Evolutionary conservation across 2,113 vertebrate species (phyloP).

Genomic region (Charadrius vociferus): DNA sequence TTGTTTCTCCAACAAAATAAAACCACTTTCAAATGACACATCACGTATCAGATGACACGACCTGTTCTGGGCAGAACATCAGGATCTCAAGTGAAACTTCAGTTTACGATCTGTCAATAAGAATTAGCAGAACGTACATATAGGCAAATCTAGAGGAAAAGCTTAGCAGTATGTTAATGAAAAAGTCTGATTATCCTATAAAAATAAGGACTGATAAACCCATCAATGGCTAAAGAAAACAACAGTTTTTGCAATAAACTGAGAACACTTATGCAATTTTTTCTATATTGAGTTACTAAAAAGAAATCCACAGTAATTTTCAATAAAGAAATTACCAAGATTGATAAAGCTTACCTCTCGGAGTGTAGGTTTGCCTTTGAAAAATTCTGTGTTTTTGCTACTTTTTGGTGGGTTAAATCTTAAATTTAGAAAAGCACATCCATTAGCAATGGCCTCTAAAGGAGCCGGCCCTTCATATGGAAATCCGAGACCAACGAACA

Average conservation of each 20-base stretch:
- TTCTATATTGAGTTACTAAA: not conserved
- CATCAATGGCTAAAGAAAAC: not conserved
- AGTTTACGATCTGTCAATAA: not conserved
- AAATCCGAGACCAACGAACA: conserved; percentile 98
- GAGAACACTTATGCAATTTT: not conserved
- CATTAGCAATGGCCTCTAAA: conserved; percentile 96
- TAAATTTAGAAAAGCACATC: conserved; percentile 95
- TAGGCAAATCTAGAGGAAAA: not conserved
- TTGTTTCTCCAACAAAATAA: not conserved
- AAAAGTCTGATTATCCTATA: not conserved
- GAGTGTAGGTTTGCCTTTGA: conserved; percentile 97
- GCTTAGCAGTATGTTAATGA: not conserved
- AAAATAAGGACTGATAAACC: not conserved
- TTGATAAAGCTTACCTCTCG: conserved; percentile 85
- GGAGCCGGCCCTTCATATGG: conserved; percentile 97
- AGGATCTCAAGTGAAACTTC: not conserved
- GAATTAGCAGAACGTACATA: not conserved
- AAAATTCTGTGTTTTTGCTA: conserved; percentile 99
- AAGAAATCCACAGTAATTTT: not conserved
- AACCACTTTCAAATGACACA: not conserved
- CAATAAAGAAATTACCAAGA: not conserved
- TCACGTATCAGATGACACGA: not conserved
- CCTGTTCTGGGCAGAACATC: not conserved
- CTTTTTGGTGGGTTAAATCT: conserved; percentile 95
- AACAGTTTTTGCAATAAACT: not conserved